phyloP scores from a whole-genome alignment of 2,113 vertebrate species.

The Heterocephalus glaber region DNA sequence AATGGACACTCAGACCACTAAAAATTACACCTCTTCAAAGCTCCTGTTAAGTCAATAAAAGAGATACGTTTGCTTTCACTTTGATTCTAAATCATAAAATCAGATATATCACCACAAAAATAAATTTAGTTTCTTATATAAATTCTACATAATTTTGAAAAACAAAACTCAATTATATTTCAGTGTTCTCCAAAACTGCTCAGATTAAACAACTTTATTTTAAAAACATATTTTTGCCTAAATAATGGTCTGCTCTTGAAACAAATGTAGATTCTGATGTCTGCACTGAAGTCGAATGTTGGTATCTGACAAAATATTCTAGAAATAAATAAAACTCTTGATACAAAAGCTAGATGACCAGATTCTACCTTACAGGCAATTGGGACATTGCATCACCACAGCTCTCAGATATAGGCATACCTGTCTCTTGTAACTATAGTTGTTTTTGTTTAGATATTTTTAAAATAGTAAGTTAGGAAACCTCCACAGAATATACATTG shows the following conservation, averaged over 20 bases:
- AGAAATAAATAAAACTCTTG: not conserved
- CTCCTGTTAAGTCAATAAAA: not conserved
- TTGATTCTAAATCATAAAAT: not conserved
- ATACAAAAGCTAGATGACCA: not conserved
- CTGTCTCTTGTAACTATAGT: not conserved
- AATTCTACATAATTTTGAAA: not conserved
- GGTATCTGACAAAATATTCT: slow-evolving; percentile 8
- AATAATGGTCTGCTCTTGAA: not conserved
- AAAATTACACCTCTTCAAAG: not conserved
- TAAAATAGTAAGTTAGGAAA: not conserved
- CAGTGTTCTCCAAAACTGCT: not conserved
- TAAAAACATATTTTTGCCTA: slow-evolving; percentile 25
- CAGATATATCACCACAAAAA: slow-evolving; percentile 4
- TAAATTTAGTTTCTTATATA: not conserved
- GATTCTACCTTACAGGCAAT: not conserved
- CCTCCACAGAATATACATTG: not conserved
- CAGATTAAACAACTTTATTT: not conserved
- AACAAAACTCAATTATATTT: not conserved
- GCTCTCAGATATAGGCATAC: not conserved
- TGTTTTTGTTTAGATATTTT: not conserved
- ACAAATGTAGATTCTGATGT: not conserved
- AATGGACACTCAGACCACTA: slow-evolving; percentile 12
- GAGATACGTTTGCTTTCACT: not conserved
- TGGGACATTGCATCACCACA: not conserved
- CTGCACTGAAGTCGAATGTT: not conserved